phyloP scores from a whole-genome alignment of 2,113 vertebrate species.

The Pseudopipra pipra region DNA sequence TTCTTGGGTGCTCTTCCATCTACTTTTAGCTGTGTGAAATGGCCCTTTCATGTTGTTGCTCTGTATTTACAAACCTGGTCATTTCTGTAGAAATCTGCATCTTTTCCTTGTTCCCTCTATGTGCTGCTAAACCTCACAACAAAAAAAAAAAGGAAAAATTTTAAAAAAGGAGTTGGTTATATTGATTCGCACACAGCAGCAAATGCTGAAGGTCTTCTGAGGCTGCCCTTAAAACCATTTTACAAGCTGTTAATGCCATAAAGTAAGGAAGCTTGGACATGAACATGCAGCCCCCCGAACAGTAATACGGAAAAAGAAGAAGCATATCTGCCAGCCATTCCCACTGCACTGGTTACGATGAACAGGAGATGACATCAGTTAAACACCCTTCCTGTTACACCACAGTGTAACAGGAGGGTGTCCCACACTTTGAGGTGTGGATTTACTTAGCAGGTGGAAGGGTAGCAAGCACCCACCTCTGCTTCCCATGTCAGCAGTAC shows the following conservation, averaged over 20 bases:
- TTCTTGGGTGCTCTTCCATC: not conserved
- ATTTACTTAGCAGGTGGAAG: not conserved
- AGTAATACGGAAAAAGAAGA: conserved; percentile 9
- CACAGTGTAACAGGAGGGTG: too few relatives aligned
- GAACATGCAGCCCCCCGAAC: not conserved
- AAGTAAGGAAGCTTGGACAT: not conserved
- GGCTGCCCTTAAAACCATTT: conserved; percentile 45
- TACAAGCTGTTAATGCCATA: conserved; percentile 10
- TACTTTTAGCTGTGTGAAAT: not conserved
- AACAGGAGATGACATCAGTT: not conserved
- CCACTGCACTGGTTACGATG: not conserved
- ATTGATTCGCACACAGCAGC: not conserved
- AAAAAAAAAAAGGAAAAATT: not conserved
- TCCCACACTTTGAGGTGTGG: not conserved
- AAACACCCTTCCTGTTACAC: not conserved
- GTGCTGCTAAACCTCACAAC: not conserved
- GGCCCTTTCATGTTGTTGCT: not conserved
- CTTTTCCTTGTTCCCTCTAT: not conserved
- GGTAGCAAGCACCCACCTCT: too few relatives aligned
- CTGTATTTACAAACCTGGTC: not conserved
- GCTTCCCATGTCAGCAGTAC: not conserved
- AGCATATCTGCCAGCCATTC: not conserved
- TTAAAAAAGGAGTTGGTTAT: not conserved
- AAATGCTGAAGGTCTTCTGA: conserved; percentile 27
- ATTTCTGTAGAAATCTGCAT: not conserved